Evolutionary conservation across 1,140 invertebrate species (phyloP), one percentile per base, ranked within the genome.

Genomic region (Drosophila busckii): DNA sequence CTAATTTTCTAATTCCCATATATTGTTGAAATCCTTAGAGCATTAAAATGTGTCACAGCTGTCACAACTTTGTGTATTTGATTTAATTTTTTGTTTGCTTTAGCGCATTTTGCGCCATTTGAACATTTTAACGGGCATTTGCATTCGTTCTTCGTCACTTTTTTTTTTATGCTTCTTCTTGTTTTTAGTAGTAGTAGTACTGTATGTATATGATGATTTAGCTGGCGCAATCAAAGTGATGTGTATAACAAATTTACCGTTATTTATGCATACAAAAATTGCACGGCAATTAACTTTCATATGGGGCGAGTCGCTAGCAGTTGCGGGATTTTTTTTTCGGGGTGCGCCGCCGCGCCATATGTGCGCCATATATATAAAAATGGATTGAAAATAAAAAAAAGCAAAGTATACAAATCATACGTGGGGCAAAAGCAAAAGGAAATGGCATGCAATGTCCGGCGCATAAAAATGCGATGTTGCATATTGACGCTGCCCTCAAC

Each of bases 171-270:
- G 35, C 5, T 20, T 19, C 22, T 28, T 20, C 8, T 8, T 32
- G 19, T 9, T 37, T 28, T 19, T 55, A 13, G n/a, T 46, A 10
- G 8, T 41, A 13, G 13, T 64, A 26, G 10, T 41, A 41, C 42
- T 63, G 49, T 26, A 44, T 19, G 23, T 64, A 15, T 28, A 28
- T 52, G 73, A 82, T 82, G 75, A 82, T 82, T 82, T 82, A 82
- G 75, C 76, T 48, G 35, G 56, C 34, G 76, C 75, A 82, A 83
- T 82, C 75, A 82, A 82, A 83, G 62, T 83, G 75, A 83, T 82
- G 75, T 82, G 75, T 82, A 82, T 82, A 82, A 75, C 75, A 82
- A 82, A 82, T 82, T 82, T 82, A 75, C 70, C 70, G 76, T 82
- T 82, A 82, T 82, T 82, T 82, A 82, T 80, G 75, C 64, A 82